Evolutionary conservation across 2,797 vertebrate genomes (phyloP).

Genomic region (Mallotus villosus): DNA sequence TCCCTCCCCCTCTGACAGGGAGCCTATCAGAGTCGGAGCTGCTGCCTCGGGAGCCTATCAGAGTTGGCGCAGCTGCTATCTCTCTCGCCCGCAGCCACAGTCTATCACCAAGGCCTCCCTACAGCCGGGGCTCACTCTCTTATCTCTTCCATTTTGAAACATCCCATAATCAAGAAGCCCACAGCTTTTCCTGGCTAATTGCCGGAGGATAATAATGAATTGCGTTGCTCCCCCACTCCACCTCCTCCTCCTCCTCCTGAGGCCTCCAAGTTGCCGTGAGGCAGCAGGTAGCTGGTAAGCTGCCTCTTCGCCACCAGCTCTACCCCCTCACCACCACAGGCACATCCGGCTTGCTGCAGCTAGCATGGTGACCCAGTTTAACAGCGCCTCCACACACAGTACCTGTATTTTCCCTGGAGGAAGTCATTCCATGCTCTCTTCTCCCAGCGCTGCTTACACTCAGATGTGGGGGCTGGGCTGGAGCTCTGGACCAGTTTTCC

Average conservation of each 20-base stretch:
- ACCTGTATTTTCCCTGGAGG: slow-evolving; percentile 52
- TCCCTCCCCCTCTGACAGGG: slow-evolving; percentile 61
- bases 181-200: slow-evolving; percentile 75
- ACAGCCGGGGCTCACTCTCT: slow-evolving; percentile 63
- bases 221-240: slow-evolving; percentile 34
- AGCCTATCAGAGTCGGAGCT: slow-evolving; percentile 57
- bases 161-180: slow-evolving; percentile 72
- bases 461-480: slow-evolving; percentile 38
- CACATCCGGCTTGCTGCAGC: slow-evolving; percentile 41
- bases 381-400: slow-evolving; percentile 54
- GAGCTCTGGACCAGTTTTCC: slow-evolving; percentile 35
- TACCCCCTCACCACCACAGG: slow-evolving; percentile 30
- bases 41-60: slow-evolving; percentile 63
- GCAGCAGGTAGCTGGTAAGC: slow-evolving; percentile 60
- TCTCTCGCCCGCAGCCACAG: slow-evolving; percentile 67
- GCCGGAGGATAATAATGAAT: slow-evolving; percentile 76
- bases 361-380: slow-evolving; percentile 66
- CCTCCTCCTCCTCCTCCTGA: slow-evolving; percentile 31
- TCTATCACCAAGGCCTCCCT: slow-evolving; percentile 64
- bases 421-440: slow-evolving; percentile 47
- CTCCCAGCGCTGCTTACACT: slow-evolving; percentile 31
- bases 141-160: slow-evolving; percentile 77
- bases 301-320: slow-evolving; percentile 43
- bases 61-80: slow-evolving; percentile 66
- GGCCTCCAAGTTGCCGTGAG: slow-evolving; percentile 43